Evolutionary conservation across 37 sponge, comb jelly and placozoan species (phyloP), one percentile per base, ranked within the genome.

Genomic region (Ephydatia muelleri): DNA sequence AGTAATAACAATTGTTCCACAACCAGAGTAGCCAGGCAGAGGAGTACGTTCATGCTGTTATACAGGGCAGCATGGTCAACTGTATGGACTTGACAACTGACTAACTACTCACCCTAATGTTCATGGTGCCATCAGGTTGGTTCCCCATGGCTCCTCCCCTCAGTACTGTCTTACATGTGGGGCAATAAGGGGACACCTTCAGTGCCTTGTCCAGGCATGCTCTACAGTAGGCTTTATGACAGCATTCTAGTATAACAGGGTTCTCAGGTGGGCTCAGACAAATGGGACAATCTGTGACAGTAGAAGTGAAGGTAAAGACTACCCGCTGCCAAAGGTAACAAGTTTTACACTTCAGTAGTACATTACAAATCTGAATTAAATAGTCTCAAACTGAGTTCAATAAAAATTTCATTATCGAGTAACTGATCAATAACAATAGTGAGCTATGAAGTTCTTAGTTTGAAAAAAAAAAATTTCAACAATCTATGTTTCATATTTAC

Each of bases 11-110:
- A 91, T 91, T 32, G 91, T 85, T 19, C 82, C 83, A 81, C 25
- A 72, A 3, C 72, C 48, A 8, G 66, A 0, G 49, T 94, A 88
- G 27, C 95, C 95, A 75, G 95, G 91, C 66, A 94, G 36, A 16
- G 14, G 9, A 12, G 14, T 23, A 28, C 27, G 16, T 6, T 77
- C 23, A 30, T 12, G 12, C 29, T 47, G 36, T 38, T 77, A 26
- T 13, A 40, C 6, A 43, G 3, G 6, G 1, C 23, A 76, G 9
- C 21, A 36, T 2, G 70, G 3, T 28, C 6, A 6, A 43, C 43
- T 6, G 6, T 6, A 43, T 43, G 43, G 3, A 43, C 43, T 43
- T 6, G 22, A 36, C 1, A 26, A 38, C 28, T 38, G 33, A 13
- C 28, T 38, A 27, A 13, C 35, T 26, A 69, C 43, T 47, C 40